Percentiles rank a stretch among this genome's conserved stretches.
These are phyloP conservation scores for Bilobella aurantiaca DNA, from an alignment of 1,140 invertebrate genomes.

Conservation along the genomic window DNA sequence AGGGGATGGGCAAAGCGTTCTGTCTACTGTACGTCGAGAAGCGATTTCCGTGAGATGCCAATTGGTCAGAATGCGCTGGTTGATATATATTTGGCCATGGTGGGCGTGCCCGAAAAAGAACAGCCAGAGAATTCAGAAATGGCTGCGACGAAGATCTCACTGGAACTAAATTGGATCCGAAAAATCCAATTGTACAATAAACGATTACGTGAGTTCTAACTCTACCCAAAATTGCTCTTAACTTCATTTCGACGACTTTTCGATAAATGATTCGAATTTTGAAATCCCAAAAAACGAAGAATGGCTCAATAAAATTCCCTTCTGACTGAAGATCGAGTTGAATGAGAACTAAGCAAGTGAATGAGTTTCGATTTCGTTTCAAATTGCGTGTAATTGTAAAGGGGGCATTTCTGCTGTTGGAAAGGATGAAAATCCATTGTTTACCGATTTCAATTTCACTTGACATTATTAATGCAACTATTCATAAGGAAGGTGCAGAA, in stretches of 20 bases:
- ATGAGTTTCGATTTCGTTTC: no score
- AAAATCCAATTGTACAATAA: not conserved
- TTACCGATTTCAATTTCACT: not conserved
- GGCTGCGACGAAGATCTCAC: slow-evolving; percentile 10
- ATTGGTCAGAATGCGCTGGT: slow-evolving; percentile 10
- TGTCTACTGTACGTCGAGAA: not conserved
- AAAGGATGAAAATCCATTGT: no score
- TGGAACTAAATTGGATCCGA: not conserved
- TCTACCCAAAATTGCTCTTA: not conserved
- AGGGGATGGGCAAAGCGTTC: not conserved
- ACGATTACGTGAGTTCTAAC: not conserved
- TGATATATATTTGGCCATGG: slow-evolving; percentile 32
- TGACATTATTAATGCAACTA: not conserved
- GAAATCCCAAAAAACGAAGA: not conserved
- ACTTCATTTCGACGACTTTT: not conserved
- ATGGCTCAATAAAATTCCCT: no score
- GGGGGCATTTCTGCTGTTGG: no score
- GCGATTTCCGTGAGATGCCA: not conserved
- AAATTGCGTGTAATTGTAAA: no score
- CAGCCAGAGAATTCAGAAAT: slow-evolving; percentile 31
- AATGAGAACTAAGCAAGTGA: not conserved
- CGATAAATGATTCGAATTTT: not conserved
- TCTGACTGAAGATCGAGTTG: not conserved
- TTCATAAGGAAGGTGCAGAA: no score
- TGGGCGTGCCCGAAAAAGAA: slow-evolving; percentile 27